Percentiles rank a stretch among this genome's conserved stretches.
Evolutionary conservation across 2,888 invertebrate genomes (phyloP).

Genomic region (Hirtodrosophila cameraria): DNA sequence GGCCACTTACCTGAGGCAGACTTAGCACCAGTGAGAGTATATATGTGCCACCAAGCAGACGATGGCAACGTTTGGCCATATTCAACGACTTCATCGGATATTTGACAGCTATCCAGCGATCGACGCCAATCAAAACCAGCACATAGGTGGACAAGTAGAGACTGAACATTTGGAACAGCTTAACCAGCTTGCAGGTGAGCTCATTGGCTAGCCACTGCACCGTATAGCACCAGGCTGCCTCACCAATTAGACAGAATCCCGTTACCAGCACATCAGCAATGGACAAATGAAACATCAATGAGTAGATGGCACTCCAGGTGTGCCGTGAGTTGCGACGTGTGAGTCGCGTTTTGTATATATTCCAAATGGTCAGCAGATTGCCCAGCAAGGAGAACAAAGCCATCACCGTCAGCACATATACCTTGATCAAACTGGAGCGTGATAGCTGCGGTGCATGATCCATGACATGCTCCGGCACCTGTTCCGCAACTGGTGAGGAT

Average conservation of each 20-base stretch:
- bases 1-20: conserved; percentile 90
- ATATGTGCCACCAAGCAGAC: conserved; percentile 89
- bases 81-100: conserved; percentile 90
- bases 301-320: conserved; percentile 89
- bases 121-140: conserved; percentile 92
- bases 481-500: conserved; percentile 56
- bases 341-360: conserved; percentile 88
- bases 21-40: conserved; percentile 89
- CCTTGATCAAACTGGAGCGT: conserved; percentile 87
- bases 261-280: conserved; percentile 93
- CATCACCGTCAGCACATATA: conserved; percentile 88
- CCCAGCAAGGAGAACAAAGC: conserved; percentile 90
- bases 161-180: conserved; percentile 92
- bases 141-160: conserved; percentile 93
- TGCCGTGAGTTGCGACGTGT: conserved; percentile 86
- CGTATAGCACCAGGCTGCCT: conserved; percentile 91
- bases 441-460: conserved; percentile 89
- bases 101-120: conserved; percentile 91
- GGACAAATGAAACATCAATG: conserved; percentile 92
- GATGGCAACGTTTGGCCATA: conserved; percentile 88
- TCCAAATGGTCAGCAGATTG: conserved; percentile 91
- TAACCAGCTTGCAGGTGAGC: conserved; percentile 90
- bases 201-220: conserved; percentile 93
- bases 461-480: conserved; percentile 74
- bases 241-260: conserved; percentile 91